These are phyloP conservation scores for Cyrtodaria siliqua DNA, from an alignment of 2,888 invertebrate genomes.

Conservation along the genomic window DNA sequence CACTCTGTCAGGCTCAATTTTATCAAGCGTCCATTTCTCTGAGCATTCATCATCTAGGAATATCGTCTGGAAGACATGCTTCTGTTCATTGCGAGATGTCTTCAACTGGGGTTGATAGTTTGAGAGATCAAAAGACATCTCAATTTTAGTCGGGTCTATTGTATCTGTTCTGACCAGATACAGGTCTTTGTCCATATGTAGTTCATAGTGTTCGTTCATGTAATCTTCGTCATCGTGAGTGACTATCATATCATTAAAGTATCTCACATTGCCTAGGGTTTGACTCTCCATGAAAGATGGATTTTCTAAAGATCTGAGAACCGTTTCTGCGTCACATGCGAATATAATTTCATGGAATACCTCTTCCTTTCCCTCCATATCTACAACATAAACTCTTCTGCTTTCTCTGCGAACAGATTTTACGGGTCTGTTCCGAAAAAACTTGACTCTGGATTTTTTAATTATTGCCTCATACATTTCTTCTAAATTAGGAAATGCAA, in stretches of 20 bases:
- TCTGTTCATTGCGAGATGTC: constrained; percentile 41
- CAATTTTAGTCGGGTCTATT: constrained; percentile 72
- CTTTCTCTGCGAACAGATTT: constrained; percentile 52
- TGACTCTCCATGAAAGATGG: constrained; percentile 71
- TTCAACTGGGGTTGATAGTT: constrained; percentile 79
- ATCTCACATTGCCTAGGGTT: constrained; percentile 75
- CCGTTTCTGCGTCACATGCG: constrained; percentile 80
- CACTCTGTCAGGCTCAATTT: constrained; percentile 72
- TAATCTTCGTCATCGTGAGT: constrained; percentile 79
- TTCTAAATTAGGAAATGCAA: constrained; percentile 76
- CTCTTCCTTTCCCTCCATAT: constrained; percentile 61
- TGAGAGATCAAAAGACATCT: constrained; percentile 80
- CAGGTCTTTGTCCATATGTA: constrained; percentile 74
- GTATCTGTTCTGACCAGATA: constrained; percentile 75
- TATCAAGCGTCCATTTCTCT: constrained; percentile 71
- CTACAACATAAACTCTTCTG: constrained; percentile 67
- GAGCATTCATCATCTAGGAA: constrained; percentile 72
- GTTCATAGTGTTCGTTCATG: constrained; percentile 76
- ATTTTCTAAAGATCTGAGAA: constrained; percentile 67
- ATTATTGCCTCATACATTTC: constrained; percentile 76
- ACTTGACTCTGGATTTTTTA: constrained; percentile 59
- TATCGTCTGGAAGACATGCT: constrained; percentile 79
- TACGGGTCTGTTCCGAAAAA: constrained; percentile 63
- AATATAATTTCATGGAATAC: constrained; percentile 76
- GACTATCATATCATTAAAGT: constrained; percentile 77